A percentile compares a stretch with the other conserved stretches of the same genome.
Evolutionary conservation across 2,888 invertebrate genomes (phyloP).

Genomic region (Alviniconcha strummeri): DNA sequence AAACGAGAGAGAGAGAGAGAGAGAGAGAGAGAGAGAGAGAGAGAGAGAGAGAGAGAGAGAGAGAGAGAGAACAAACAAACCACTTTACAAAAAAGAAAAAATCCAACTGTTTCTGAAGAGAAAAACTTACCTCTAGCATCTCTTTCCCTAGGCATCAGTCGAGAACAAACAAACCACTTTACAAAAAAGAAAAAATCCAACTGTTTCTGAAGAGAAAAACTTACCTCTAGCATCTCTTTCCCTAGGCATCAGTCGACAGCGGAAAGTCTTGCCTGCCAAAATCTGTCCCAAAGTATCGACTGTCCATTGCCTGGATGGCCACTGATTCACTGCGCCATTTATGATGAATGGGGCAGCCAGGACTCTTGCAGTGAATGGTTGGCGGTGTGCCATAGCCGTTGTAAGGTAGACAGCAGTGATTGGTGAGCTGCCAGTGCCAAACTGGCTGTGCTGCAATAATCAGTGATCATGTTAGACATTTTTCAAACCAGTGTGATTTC

Average conservation of each 20-base stretch:
- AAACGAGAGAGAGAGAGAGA: too few relatives aligned
- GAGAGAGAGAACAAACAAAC: neutral
- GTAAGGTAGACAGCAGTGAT: too few relatives aligned
- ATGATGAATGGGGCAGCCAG: conserved; percentile 46
- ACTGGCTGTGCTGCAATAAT: too few relatives aligned
- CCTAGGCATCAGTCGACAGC: conserved; percentile 56
- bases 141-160: conserved; percentile 49
- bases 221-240: conserved; percentile 32
- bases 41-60: too few relatives aligned
- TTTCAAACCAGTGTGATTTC: too few relatives aligned
- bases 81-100: neutral
- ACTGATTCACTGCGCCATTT: conserved; percentile 43
- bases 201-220: neutral
- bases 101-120: neutral
- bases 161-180: neutral
- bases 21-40: too few relatives aligned
- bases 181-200: neutral
- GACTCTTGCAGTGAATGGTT: too few relatives aligned
- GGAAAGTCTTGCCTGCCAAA: conserved; percentile 49
- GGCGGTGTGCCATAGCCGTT: too few relatives aligned
- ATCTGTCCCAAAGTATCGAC: conserved; percentile 48
- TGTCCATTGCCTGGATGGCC: conserved; percentile 62
- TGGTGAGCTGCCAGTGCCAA: too few relatives aligned
- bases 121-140: conserved; percentile 29
- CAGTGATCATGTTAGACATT: too few relatives aligned